A percentile compares a stretch with the other conserved stretches of the same genome.
Conservation (phyloP, 2,113 vertebrate genomes). For the Theristicus caerulescens region DNA sequence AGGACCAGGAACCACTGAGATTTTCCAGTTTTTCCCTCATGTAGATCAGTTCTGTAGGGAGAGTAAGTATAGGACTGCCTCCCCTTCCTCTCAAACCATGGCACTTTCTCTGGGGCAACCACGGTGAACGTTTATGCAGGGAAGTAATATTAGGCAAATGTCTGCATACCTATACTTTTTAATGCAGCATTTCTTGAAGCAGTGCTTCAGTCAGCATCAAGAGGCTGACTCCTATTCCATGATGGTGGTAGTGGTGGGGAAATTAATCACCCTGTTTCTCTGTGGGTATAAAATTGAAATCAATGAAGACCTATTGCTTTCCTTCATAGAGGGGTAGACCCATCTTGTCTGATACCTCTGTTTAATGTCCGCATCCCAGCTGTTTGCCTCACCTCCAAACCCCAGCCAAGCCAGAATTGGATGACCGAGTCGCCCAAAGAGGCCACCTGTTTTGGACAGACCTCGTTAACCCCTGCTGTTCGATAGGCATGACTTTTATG, state of each 20-base stretch:
- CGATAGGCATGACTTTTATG: neutral
- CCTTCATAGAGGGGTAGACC: neutral
- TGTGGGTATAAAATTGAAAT: neutral
- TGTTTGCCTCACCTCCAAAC: neutral
- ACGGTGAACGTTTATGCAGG: accelerated
- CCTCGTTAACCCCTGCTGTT: neutral
- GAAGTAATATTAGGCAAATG: neutral
- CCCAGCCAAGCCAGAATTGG: neutral
- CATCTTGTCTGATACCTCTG: neutral
- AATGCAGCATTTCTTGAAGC: neutral
- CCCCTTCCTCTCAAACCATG: neutral
- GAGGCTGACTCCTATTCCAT: neutral
- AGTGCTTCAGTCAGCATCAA: neutral
- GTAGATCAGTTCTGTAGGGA: neutral
- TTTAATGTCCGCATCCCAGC: neutral
- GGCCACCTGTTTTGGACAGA: neutral
- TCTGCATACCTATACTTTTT: neutral
- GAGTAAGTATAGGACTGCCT: neutral
- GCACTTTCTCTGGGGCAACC: neutral
- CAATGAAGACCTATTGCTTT: neutral
- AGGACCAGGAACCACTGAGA: neutral
- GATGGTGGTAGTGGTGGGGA: accelerated
- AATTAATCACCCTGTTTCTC: accelerated
- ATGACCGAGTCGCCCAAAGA: neutral
- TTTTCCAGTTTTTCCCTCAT: neutral